Evolutionary conservation across 2,888 invertebrate genomes (phyloP).

Genomic region (Pollenia griseotomentosa): DNA sequence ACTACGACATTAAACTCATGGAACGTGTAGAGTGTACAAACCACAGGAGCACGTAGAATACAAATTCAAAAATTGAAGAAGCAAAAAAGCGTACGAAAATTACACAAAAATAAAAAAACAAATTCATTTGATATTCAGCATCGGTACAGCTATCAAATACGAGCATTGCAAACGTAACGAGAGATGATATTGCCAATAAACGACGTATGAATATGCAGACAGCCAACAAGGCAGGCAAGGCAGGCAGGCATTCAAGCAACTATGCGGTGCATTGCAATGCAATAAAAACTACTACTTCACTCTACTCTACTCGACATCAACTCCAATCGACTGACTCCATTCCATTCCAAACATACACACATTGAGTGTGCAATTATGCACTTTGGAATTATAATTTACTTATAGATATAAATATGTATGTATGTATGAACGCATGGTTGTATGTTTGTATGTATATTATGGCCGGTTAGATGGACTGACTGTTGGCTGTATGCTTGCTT

Average conservation of each 20-base stretch:
- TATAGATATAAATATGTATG: constrained; percentile 54
- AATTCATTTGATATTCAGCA: constrained; percentile 73
- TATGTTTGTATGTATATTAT: neutral
- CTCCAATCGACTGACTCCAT: constrained; percentile 57
- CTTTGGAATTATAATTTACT: constrained; percentile 74
- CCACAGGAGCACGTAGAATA: constrained; percentile 73
- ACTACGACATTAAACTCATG: constrained; percentile 39
- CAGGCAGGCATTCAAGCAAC: constrained; percentile 57
- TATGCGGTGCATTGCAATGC: constrained; percentile 65
- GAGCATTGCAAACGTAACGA: constrained; percentile 72
- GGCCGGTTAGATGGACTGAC: constrained; percentile 25
- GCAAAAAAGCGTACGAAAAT: constrained; percentile 46
- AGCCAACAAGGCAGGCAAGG: constrained; percentile 24
- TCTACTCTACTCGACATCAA: constrained; percentile 55
- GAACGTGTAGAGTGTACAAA: constrained; percentile 71
- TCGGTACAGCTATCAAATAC: constrained; percentile 73
- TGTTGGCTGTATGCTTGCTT: constrained; percentile 42
- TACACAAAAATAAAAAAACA: constrained; percentile 22
- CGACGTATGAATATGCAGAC: constrained; percentile 68
- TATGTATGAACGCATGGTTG: neutral
- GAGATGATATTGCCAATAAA: constrained; percentile 73
- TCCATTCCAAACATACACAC: constrained; percentile 60
- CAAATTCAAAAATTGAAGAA: constrained; percentile 68
- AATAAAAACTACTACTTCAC: constrained; percentile 69
- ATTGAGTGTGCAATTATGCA: constrained; percentile 71